phyloP scores from a whole-genome alignment of 2,797 vertebrate species.

The Tarsius wallacei region DNA sequence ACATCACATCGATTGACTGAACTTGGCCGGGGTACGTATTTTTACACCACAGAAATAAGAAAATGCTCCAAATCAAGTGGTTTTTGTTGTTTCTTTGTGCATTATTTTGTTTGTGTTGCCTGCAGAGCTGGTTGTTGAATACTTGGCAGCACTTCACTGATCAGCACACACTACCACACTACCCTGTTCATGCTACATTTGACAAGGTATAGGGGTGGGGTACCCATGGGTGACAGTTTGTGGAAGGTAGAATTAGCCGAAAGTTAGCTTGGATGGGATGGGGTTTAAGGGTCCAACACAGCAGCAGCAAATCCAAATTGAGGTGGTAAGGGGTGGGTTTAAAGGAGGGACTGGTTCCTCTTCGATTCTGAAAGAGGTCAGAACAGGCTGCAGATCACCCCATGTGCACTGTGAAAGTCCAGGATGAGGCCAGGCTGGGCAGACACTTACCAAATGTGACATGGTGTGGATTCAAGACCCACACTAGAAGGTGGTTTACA shows the following conservation, averaged over 20 bases:
- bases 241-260: neutral
- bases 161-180: neutral
- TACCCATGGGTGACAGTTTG: neutral
- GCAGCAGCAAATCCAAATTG: neutral
- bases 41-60: neutral
- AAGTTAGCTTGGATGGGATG: neutral
- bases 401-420: neutral
- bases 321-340: neutral
- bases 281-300: neutral
- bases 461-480: neutral
- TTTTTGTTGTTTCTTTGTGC: neutral
- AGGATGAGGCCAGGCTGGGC: neutral
- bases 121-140: neutral
- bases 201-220: neutral
- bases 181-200: neutral
- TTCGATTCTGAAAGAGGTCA: neutral
- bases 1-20: neutral
- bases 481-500: neutral
- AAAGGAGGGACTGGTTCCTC: neutral
- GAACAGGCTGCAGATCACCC: neutral
- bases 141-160: neutral
- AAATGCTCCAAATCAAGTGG: neutral
- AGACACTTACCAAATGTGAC: neutral
- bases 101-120: neutral
- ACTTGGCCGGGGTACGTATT: neutral